phyloP scores from a whole-genome alignment of 2,113 vertebrate species.

The Heterocephalus glaber region DNA sequence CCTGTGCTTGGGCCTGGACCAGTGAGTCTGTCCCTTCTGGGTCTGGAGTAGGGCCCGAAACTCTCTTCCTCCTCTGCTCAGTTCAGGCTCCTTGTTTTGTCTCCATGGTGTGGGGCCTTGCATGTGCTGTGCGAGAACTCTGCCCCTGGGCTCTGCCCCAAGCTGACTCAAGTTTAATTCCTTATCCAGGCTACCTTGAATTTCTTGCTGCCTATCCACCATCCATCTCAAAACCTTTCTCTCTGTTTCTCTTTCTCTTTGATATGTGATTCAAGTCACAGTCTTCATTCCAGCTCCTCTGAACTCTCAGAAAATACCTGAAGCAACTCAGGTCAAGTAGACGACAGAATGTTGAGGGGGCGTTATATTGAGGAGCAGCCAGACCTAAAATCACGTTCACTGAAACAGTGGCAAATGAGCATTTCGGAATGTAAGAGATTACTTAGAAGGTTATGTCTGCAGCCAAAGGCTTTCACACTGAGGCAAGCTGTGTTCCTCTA shows the following conservation, averaged over 20 bases:
- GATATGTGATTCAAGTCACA: slow-evolving; percentile 36
- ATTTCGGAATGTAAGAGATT: background rate
- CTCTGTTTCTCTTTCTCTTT: background rate
- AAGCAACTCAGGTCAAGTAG: slow-evolving; percentile 1
- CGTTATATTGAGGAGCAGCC: background rate
- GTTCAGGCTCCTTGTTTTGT: background rate
- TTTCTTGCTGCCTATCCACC: background rate
- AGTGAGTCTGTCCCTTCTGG: background rate
- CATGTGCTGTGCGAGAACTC: background rate
- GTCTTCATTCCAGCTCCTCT: background rate
- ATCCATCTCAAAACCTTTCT: background rate
- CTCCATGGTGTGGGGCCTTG: background rate
- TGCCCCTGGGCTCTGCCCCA: no score
- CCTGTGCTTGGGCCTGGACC: background rate
- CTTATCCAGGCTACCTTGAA: background rate
- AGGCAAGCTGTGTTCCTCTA: background rate
- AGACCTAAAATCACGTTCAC: background rate
- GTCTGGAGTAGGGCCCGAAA: background rate
- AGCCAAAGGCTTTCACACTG: background rate
- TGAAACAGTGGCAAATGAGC: background rate
- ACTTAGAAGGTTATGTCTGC: background rate
- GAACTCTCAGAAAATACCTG: slow-evolving; percentile 50
- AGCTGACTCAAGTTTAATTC: background rate
- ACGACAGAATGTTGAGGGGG: background rate
- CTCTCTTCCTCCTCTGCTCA: background rate